These are phyloP conservation scores for Oxyura jamaicensis DNA, from an alignment of 2,113 vertebrate genomes.

Conservation along the genomic window DNA sequence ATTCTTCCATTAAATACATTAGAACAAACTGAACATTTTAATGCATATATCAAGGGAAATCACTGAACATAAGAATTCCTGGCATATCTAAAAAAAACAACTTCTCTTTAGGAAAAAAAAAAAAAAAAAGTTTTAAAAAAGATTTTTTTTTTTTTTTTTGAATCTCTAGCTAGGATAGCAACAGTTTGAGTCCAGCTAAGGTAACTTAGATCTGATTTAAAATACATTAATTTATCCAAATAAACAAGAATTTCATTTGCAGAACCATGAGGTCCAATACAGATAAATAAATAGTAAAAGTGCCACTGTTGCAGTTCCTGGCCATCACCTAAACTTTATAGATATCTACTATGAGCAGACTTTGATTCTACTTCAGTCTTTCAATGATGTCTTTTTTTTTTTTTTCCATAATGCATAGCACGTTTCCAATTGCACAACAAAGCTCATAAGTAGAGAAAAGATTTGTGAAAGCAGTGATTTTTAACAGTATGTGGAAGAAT, in stretches of 20 bases:
- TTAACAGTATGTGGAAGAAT: not conserved
- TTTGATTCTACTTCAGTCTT: not conserved
- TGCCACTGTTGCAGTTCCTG: not conserved
- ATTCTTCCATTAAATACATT: not conserved
- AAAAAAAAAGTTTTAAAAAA: not conserved
- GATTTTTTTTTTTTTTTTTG: not conserved
- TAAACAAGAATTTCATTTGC: not conserved
- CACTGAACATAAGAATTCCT: not conserved
- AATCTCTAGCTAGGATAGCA: not conserved
- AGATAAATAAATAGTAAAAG: not conserved
- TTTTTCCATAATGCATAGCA: not conserved
- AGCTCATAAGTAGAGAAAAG: not conserved
- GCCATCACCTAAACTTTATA: not conserved
- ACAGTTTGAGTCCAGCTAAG: not conserved
- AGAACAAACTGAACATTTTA: not conserved
- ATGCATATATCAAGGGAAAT: not conserved
- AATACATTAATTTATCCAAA: not conserved
- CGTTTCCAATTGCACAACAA: not conserved
- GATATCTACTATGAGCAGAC: not conserved
- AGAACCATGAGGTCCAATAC: not conserved
- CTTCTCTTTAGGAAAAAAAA: not conserved
- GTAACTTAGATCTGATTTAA: not conserved
- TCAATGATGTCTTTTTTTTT: not conserved
- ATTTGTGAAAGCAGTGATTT: not conserved
- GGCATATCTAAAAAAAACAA: not conserved